Base-by-base conservation (phyloP, 2,888 invertebrate genomes). In the Plebejus anna region DNA sequence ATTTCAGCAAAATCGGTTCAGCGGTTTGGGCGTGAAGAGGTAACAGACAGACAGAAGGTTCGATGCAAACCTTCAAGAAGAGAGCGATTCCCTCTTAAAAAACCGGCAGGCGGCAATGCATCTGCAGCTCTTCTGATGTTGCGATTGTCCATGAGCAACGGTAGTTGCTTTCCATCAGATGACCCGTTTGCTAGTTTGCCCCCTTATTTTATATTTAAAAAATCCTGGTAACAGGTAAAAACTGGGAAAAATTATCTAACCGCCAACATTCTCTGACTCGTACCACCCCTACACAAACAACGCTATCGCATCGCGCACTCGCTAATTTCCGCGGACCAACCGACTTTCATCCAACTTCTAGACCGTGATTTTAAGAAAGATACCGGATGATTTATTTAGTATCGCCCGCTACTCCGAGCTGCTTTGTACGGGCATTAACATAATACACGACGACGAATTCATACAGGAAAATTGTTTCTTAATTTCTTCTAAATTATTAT, bases 261-360 rank as follows among this genome's bases (percentile, higher is more conserved):
- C 42, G 13, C 7, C 42, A 47, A 28, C 16, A 28, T 80, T 83
- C 83, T 80, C 75, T 84, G 77, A 80, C 82, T 84, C 85, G 81
- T 66, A 79, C 84, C 87, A 80, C 73, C 76, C 81, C 82, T 84
- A 84, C 88, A 87, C 84, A 85, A 87, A 89, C 89, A 89, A 85
- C 87, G 87, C 90, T 91, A 92, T 92, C 92, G 86, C 87, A 81
- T 82, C 84, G 89, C 87, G 89, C 92, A 92, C 88, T 90, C 90
- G 89, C 92, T 92, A 90, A 92, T 92, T 92, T 91, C 89, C 87
- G 86, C 85, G 85, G 87, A 86, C 89, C 87, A 86, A 89, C 87
- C 88, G 85, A 85, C 90, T 87, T 85, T 87, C 88, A 85, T 86
- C 89, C 85, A 88, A 88, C 84, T 88, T 87, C 85, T 87, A 87